Percentiles rank a stretch among this genome's conserved stretches.
These are phyloP conservation scores for Zapus hudsonius DNA, from an alignment of 2,113 vertebrate species.

Conservation along the genomic window DNA sequence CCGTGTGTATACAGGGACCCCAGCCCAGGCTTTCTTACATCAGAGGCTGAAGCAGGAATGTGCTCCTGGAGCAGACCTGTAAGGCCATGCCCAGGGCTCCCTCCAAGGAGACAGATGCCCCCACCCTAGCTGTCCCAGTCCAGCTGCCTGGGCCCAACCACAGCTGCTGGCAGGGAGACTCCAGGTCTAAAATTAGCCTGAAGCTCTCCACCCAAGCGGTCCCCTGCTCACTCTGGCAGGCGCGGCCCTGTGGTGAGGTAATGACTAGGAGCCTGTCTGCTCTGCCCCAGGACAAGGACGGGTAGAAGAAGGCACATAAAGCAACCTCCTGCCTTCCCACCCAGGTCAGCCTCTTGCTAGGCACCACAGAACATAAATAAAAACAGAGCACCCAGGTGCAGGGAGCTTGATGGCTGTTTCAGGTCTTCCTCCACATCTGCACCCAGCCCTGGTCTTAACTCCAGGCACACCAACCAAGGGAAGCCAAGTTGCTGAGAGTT, in stretches of 20 bases:
- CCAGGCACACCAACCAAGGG: not conserved
- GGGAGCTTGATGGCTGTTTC: not conserved
- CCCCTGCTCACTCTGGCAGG: conserved; percentile 64
- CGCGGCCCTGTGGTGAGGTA: conserved; percentile 73
- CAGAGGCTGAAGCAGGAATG: not conserved
- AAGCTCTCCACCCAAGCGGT: conserved; percentile 81
- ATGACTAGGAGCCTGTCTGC: conserved; percentile 71
- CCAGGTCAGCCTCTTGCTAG: not conserved
- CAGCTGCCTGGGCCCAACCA: conserved; percentile 65
- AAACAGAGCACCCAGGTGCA: too few species aligned
- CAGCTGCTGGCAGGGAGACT: conserved; percentile 78
- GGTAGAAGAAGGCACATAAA: not conserved
- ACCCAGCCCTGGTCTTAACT: not conserved
- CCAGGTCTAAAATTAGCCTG: conserved; percentile 85
- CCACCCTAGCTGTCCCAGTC: conserved; percentile 38
- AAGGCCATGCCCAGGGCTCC: not conserved
- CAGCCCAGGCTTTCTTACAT: not conserved
- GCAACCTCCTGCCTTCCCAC: not conserved
- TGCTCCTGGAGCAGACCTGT: not conserved
- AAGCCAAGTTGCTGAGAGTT: not conserved
- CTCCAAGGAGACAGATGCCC: not conserved
- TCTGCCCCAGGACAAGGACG: conserved; percentile 43
- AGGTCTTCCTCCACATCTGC: not conserved
- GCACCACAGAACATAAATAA: not conserved
- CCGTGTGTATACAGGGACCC: not conserved